Percentiles rank a stretch among this genome's conserved stretches.
Conservation (phyloP, 2,797 vertebrate genomes). For the Lepilemur septentrionalis region DNA sequence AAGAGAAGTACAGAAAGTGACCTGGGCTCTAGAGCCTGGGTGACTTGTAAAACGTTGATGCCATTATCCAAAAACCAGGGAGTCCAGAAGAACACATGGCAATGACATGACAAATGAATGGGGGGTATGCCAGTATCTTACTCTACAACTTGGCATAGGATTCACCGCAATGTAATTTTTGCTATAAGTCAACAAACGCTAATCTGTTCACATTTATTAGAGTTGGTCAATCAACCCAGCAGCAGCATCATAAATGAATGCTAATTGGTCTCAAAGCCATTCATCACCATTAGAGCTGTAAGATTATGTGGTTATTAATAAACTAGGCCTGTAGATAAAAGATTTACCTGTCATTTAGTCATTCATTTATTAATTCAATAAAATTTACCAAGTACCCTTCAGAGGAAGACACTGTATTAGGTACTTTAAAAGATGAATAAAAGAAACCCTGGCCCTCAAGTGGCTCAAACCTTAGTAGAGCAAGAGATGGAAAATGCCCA, state of each 20-base stretch:
- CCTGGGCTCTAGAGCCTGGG: neutral
- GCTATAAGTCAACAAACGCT: neutral
- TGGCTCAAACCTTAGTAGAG: neutral
- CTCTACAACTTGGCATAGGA: neutral
- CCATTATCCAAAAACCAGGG: neutral
- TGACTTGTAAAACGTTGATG: neutral
- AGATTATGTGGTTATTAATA: neutral
- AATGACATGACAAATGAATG: neutral
- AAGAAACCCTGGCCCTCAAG: neutral
- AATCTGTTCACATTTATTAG: neutral
- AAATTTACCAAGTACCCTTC: neutral
- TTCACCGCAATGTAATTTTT: neutral
- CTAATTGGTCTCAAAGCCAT: conserved; percentile 22
- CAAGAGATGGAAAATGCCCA: neutral
- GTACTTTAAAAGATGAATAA: neutral
- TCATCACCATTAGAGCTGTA: neutral
- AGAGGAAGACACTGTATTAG: neutral
- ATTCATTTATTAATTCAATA: neutral
- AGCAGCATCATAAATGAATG: conserved; percentile 12
- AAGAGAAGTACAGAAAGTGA: neutral
- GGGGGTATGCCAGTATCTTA: neutral
- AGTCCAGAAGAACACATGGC: neutral
- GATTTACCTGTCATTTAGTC: neutral
- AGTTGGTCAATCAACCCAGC: neutral
- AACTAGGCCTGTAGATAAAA: conserved; percentile 33